phyloP scores from a whole-genome alignment of 2,797 vertebrate species.

The Lerista edwardsae region DNA sequence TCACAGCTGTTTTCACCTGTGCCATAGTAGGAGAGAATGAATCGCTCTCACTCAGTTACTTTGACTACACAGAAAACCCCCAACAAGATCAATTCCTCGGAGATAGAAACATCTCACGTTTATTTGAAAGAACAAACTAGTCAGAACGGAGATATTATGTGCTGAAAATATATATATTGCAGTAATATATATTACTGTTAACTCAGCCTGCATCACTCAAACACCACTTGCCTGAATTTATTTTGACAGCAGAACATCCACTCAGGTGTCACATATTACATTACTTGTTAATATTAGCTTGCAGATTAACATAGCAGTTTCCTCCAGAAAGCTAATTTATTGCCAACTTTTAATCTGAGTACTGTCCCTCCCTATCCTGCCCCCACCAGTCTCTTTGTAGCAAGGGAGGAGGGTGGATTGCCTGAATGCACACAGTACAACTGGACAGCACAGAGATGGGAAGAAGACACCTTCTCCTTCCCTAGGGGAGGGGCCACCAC shows the following conservation, averaged over 20 bases:
- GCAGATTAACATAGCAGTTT: neutral
- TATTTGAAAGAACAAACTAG: neutral
- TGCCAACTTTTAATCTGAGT: neutral
- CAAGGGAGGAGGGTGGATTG: neutral
- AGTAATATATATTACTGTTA: neutral
- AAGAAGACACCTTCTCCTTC: too few species aligned
- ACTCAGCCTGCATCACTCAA: neutral
- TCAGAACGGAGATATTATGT: neutral
- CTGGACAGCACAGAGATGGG: too few species aligned
- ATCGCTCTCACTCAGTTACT: neutral
- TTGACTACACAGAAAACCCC: neutral
- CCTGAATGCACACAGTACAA: too few species aligned
- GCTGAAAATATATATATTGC: neutral
- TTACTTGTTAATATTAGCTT: neutral
- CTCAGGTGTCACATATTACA: neutral
- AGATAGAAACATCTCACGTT: neutral
- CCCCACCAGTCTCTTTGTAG: too few species aligned
- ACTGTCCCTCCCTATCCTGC: too few species aligned
- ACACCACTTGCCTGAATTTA: neutral
- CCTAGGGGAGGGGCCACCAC: too few species aligned
- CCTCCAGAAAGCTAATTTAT: neutral
- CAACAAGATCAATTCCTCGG: neutral
- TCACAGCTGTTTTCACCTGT: neutral
- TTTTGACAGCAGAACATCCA: neutral
- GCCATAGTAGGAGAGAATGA: neutral